Conservation (phyloP, 2,888 invertebrate genomes). For the Capitulum mitella region DNA sequence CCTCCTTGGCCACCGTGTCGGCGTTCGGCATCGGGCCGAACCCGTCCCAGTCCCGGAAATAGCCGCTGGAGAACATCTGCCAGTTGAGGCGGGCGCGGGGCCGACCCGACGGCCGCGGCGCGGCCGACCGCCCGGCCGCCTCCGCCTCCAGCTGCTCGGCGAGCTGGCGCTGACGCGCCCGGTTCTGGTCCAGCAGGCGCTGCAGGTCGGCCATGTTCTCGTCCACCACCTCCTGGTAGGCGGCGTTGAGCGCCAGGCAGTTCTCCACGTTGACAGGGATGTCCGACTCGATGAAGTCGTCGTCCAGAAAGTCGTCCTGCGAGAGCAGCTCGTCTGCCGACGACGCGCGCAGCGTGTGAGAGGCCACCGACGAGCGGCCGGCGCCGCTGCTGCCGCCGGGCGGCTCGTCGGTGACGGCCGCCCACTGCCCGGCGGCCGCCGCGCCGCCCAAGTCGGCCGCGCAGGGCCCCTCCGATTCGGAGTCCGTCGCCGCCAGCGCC, state of each 20-base stretch:
- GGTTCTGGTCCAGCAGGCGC: neutral
- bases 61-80: neutral
- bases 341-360: neutral
- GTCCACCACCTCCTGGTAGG: conserved; percentile 18
- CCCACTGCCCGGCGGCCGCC: neutral
- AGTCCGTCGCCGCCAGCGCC: neutral
- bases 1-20: neutral
- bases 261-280: conserved; percentile 19
- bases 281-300: neutral
- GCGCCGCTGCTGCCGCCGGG: neutral
- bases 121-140: too few species aligned
- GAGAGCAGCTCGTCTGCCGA: neutral
- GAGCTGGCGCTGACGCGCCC: neutral
- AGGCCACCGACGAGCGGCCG: neutral
- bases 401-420: neutral
- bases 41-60: neutral
- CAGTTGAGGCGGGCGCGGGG: neutral
- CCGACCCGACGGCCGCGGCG: neutral
- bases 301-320: neutral
- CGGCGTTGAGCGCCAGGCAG: conserved; percentile 1
- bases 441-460: neutral
- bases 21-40: neutral
- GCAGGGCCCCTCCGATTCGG: too few species aligned
- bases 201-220: conserved; percentile 12
- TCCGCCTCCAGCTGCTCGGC: neutral